These are phyloP conservation scores for Zeus faber DNA, from an alignment of 2,113 vertebrate species.

Conservation along the genomic window DNA sequence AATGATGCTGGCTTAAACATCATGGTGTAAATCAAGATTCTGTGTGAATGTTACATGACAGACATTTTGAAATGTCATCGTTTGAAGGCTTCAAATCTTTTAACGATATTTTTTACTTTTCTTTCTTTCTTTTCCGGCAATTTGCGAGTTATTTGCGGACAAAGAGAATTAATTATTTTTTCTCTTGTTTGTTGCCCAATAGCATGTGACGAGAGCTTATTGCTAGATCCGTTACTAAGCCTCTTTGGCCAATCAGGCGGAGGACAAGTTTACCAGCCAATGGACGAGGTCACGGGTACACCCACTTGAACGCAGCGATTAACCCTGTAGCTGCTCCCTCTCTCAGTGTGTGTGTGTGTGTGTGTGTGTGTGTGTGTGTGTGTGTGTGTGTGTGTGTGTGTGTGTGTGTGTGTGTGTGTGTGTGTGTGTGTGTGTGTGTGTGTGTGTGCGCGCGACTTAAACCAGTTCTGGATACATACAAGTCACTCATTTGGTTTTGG, in stretches of 20 bases:
- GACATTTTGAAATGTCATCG: no score
- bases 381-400: conserved; percentile 3
- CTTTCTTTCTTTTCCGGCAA: not conserved
- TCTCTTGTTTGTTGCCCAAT: conserved; percentile 47
- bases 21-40: no score
- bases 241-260: conserved; percentile 67
- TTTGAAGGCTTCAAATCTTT: no score
- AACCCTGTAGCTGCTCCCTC: no score
- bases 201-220: conserved; percentile 64
- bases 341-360: not conserved
- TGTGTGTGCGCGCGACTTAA: not conserved
- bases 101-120: not conserved
- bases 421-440: not conserved
- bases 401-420: conserved; percentile 8
- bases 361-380: not conserved
- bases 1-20: no score
- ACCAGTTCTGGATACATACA: no score
- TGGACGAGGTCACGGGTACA: conserved; percentile 51
- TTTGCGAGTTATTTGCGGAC: conserved; percentile 10
- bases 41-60: no score
- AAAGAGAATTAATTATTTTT: conserved; percentile 13
- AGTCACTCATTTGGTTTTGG: no score
- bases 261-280: conserved; percentile 51
- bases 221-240: conserved; percentile 63
- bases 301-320: conserved; percentile 26